Evolutionary conservation across 2,888 invertebrate genomes (phyloP), one percentile per base, ranked within the genome.

Genomic region (Flabesymbios commensalis): DNA sequence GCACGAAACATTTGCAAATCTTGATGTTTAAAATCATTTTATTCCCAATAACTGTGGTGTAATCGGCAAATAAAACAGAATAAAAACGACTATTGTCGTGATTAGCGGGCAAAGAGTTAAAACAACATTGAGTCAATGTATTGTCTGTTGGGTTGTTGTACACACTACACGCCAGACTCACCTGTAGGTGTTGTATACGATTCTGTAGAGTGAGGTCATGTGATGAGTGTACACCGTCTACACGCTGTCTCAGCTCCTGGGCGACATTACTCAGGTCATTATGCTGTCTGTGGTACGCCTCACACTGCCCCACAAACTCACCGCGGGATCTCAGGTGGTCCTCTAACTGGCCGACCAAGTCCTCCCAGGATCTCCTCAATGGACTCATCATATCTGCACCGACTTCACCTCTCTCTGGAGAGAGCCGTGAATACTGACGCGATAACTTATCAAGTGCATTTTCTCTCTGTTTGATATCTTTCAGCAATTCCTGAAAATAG

Each of bases 381-480:
- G 57, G 57, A n/a, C 26, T 26, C 33, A 57, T 48, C n/a, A 47
- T n/a, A 5, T 26, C 19, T 14, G n/a, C 57, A 7, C 26, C 47
- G 17, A 57, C n/a, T n/a, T n/a, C 29, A 22, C 47, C 22, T 32
- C 32, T 36, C 19, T 31, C 57, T n/a, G 29, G 28, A 5, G 55
- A 24, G 17, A 57, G 48, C 5, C 48, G 53, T 2, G n/a, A 19
- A 33, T 58, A 58, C 19, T 43, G 33, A 19, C 19, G 19, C 29
- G 36, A 22, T 17, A 58, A 19, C 26, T 58, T 53, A 19, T 58
- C 58, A 5, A 58, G 28, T 2, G 58, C 53, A 7, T 41, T 19
- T 32, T 41, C 52, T 17, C 42, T 10, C 32, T 57, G 47, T 22
- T 36, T n/a, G 19, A 57, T 33, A 17, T 47, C 47, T 19, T 22